phyloP scores from a whole-genome alignment of 2,888 invertebrate species.

The Halictus quadricinctus region DNA sequence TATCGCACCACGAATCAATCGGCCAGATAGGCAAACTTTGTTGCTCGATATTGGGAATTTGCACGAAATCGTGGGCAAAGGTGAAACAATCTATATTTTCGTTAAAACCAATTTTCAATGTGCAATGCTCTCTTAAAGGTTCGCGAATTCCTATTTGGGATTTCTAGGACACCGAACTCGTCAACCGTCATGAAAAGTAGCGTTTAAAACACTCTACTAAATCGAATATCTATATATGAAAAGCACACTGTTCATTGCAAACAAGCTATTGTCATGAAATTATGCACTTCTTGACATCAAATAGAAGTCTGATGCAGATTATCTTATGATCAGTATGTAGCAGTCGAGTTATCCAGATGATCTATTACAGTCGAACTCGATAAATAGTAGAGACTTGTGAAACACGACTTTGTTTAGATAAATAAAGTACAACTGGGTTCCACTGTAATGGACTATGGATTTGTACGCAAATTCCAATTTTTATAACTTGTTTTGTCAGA shows the following conservation, averaged over 20 bases:
- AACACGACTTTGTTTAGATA: not conserved
- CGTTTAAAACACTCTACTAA: no score
- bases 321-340: not conserved
- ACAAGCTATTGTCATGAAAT: no score
- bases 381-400: not conserved
- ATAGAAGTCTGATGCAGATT: not conserved
- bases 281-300: no score
- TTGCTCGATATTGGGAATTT: not conserved
- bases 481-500: not conserved
- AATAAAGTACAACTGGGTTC: not conserved
- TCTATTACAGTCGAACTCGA: no score
- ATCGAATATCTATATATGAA: no score
- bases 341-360: no score
- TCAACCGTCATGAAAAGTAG: no score
- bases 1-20: constrained; percentile 1
- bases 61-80: not conserved
- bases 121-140: not conserved
- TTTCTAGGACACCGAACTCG: not conserved
- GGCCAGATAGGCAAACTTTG: not conserved
- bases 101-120: not conserved
- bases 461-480: not conserved
- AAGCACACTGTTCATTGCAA: no score
- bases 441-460: not conserved
- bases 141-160: not conserved
- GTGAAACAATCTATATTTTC: not conserved